These are phyloP conservation scores for Andrena chrysosceles DNA, from an alignment of 2,888 invertebrate species.

Conservation along the genomic window DNA sequence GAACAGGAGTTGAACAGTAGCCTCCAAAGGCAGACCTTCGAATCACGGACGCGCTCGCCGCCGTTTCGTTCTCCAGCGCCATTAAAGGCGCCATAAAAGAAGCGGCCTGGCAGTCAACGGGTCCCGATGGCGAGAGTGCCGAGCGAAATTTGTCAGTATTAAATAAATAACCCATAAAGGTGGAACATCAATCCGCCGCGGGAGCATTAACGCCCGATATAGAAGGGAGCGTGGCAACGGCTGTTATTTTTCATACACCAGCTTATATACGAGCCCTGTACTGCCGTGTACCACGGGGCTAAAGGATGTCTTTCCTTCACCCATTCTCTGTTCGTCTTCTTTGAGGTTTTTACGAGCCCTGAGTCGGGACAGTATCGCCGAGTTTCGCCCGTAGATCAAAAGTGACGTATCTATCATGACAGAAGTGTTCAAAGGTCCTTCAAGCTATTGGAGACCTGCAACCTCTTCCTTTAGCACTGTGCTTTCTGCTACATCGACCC, in stretches of 20 bases:
- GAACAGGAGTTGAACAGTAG: conserved; percentile 4
- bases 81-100: conserved; percentile 81
- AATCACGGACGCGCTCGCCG: conserved; percentile 54
- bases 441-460: conserved; percentile 17
- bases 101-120: conserved; percentile 66
- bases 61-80: conserved; percentile 71
- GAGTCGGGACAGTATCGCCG: conserved; percentile 79
- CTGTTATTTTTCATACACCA: conserved; percentile 84
- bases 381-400: conserved; percentile 80
- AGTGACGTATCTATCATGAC: conserved; percentile 83
- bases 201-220: conserved; percentile 84
- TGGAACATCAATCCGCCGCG: conserved; percentile 82
- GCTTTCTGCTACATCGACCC: too few relatives aligned
- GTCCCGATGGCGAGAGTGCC: conserved; percentile 61
- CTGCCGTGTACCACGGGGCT: conserved; percentile 51
- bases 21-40: conserved; percentile 28
- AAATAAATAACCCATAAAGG: conserved; percentile 85
- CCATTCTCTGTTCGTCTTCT: conserved; percentile 67
- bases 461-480: neutral
- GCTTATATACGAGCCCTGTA: conserved; percentile 73
- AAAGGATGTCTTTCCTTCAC: conserved; percentile 61
- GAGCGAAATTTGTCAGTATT: conserved; percentile 84
- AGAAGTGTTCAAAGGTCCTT: conserved; percentile 78
- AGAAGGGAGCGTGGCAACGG: conserved; percentile 74
- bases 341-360: conserved; percentile 82